Conservation (phyloP, 1,140 invertebrate genomes). For the Calosoma granatense region DNA sequence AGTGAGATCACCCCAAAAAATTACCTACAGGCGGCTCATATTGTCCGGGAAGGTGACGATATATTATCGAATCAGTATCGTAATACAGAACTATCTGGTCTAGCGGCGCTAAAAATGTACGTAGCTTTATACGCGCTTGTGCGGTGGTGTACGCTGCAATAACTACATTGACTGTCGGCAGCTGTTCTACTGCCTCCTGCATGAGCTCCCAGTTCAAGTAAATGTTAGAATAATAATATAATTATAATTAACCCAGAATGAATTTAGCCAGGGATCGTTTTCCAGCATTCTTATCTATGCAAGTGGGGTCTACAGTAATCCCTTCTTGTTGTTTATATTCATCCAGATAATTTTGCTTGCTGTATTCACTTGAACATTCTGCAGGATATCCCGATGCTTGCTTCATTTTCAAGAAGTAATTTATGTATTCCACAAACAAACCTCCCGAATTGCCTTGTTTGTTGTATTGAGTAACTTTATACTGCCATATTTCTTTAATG, state of each 20-base stretch:
- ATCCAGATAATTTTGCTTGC: slow-evolving; percentile 27
- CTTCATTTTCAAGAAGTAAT: slow-evolving; percentile 31
- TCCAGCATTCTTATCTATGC: slow-evolving; percentile 31
- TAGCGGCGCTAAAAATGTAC: slow-evolving; percentile 24
- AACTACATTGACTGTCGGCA: slow-evolving; percentile 25
- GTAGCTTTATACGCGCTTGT: slow-evolving; percentile 30
- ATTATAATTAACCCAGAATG: slow-evolving; percentile 27
- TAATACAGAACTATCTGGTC: slow-evolving; percentile 27
- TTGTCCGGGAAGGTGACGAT: slow-evolving; percentile 15
- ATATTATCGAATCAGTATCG: slow-evolving; percentile 24
- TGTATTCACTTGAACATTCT: slow-evolving; percentile 21
- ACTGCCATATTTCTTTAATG: slow-evolving; percentile 34
- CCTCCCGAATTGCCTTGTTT: slow-evolving; percentile 16
- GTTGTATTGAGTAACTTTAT: slow-evolving; percentile 20
- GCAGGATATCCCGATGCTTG: slow-evolving; percentile 27
- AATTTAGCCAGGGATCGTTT: slow-evolving; percentile 27
- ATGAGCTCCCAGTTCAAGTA: slow-evolving; percentile 15
- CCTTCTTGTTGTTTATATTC: slow-evolving; percentile 29
- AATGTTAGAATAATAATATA: neutral
- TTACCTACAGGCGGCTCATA: slow-evolving; percentile 18
- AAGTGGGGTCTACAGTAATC: slow-evolving; percentile 28
- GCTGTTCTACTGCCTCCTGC: slow-evolving; percentile 13
- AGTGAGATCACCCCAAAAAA: slow-evolving; percentile 25
- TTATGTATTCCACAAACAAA: slow-evolving; percentile 27
- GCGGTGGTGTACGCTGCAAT: slow-evolving; percentile 31